These are phyloP conservation scores for Argentina silus DNA, from an alignment of 2,797 vertebrate genomes.

Conservation along the genomic window DNA sequence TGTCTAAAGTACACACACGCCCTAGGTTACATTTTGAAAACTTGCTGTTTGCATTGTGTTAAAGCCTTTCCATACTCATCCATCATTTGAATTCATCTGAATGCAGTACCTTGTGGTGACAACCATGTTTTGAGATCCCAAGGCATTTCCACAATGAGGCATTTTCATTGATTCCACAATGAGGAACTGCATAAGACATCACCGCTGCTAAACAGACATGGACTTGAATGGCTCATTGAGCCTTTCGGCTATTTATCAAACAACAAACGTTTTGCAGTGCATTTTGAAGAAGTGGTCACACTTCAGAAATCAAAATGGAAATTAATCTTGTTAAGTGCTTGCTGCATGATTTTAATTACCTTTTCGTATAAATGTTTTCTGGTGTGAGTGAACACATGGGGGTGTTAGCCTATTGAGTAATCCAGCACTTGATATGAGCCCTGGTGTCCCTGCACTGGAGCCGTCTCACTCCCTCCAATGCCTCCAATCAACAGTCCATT, in stretches of 20 bases:
- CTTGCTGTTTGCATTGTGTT: constrained; percentile 11
- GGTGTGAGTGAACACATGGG: constrained; percentile 18
- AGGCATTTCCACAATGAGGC: constrained; percentile 14
- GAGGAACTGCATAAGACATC: background rate
- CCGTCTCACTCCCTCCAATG: constrained; percentile 23
- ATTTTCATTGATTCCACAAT: background rate
- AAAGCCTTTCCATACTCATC: constrained; percentile 3
- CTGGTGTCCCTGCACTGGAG: constrained; percentile 30
- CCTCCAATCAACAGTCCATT: constrained; percentile 41
- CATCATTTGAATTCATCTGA: constrained; percentile 5
- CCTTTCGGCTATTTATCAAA: constrained; percentile 1
- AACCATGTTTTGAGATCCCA: constrained; percentile 17
- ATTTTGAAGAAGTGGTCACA: constrained; percentile 20
- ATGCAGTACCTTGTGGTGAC: constrained; percentile 12
- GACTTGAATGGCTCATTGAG: constrained; percentile 2
- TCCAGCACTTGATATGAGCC: constrained; percentile 34
- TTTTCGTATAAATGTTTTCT: constrained; percentile 22
- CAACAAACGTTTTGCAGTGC: background rate
- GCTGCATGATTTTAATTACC: constrained; percentile 25
- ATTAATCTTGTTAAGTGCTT: constrained; percentile 17
- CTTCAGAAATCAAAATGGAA: constrained; percentile 35
- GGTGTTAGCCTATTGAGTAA: background rate
- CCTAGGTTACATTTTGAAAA: constrained; percentile 6
- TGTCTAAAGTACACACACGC: constrained; percentile 25
- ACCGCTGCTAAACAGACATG: background rate